phyloP scores from a whole-genome alignment of 2,113 vertebrate species.

The Aspiorhynchus laticeps region DNA sequence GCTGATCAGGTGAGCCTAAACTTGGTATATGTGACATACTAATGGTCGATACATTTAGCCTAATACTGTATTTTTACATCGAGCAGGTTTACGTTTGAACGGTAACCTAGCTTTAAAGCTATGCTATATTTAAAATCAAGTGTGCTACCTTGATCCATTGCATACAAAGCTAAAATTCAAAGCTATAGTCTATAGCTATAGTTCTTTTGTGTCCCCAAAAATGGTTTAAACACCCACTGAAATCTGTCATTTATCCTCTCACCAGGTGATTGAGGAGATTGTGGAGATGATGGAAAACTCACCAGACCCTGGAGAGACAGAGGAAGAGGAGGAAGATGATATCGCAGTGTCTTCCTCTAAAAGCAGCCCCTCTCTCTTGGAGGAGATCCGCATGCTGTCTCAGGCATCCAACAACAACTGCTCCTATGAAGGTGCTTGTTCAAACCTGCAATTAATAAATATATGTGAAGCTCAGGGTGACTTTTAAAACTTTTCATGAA shows the following conservation, averaged over 20 bases:
- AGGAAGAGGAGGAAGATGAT: conserved; percentile 84
- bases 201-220: not conserved
- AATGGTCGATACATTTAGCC: too few species aligned
- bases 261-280: conserved; percentile 91
- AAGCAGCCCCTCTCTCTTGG: conserved; percentile 81
- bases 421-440: conserved; percentile 82
- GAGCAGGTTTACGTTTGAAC: not conserved
- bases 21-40: too few species aligned
- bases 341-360: conserved; percentile 77
- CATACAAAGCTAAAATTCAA: not conserved
- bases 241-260: not conserved
- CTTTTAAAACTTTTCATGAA: not conserved
- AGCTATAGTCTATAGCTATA: not conserved
- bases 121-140: not conserved
- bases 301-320: conserved; percentile 87
- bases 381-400: conserved; percentile 86
- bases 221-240: not conserved
- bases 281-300: conserved; percentile 97
- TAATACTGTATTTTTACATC: not conserved
- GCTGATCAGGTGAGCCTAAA: conserved; percentile 83
- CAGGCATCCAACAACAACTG: conserved; percentile 89
- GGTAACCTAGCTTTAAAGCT: not conserved
- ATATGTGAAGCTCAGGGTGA: not conserved
- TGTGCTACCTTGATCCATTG: not conserved
- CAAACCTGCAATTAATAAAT: not conserved